Base-by-base conservation (phyloP, 2,888 invertebrate genomes). In the Tuberolachnus salignus region DNA sequence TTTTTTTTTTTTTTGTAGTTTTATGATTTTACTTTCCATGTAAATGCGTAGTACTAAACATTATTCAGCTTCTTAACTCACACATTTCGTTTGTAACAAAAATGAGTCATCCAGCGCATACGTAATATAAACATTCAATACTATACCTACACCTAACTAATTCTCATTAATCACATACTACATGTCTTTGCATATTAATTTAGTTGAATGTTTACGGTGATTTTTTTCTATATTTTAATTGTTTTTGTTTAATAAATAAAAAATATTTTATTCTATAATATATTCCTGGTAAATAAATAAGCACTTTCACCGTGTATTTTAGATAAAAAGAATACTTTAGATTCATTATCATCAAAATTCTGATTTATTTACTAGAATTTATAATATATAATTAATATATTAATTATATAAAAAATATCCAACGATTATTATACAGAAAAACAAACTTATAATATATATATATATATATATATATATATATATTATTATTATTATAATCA, bases 311-410 rank as follows among this genome's bases (percentile, higher is more conserved):
- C 34, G 6, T 34, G 34, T 34, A 44, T 46, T n/a, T 64, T 11
- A 44, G 19, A 44, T 6, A n/a, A 9, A n/a, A 11, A 26, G n/a
- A 49, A 26, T 67, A 49, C 49, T 51, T 67, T 67, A 49, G n/a
- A 67, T 21, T 67, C n/a, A 67, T 26, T 67, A 67, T 51, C 49
- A 26, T 67, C 13, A n/a, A 67, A 67, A 26, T 6, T 10, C 16
- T 49, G 11, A 51, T 26, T 51, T 51, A 26, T 67, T n/a, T 67
- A 26, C 13, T 26, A 51, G 3, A 67, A 23, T 64, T 46, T 34
- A 34, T 34, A 34, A 34, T 34, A 34, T n/a, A n/a, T n/a, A n/a
- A n/a, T n/a, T n/a, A n/a, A n/a, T n/a, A n/a, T n/a, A n/a, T n/a
- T n/a, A n/a, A n/a, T n/a, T n/a, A n/a, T n/a, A n/a, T 21, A 61